A percentile compares a stretch with the other conserved stretches of the same genome.
Conservation (phyloP, 2,888 invertebrate species). For the Resseliella maxima region DNA sequence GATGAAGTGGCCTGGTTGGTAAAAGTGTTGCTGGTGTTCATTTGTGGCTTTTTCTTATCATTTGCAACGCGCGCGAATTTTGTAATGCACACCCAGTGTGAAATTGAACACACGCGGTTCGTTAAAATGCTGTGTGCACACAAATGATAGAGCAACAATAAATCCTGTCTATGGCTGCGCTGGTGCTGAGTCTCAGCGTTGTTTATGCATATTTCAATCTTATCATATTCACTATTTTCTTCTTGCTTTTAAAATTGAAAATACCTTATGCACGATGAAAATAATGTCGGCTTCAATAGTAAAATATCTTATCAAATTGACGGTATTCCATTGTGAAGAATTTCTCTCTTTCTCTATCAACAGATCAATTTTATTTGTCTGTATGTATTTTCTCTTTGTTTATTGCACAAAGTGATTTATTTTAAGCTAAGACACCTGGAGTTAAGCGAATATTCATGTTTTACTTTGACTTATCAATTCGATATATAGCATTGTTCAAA, state of each 20-base stretch:
- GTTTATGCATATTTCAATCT: conserved; percentile 32
- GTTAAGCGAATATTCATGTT: conserved; percentile 6
- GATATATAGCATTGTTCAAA: neutral
- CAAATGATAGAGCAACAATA: neutral
- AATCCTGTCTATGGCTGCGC: neutral
- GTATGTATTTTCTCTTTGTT: neutral
- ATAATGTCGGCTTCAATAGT: neutral
- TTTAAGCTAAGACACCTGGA: neutral
- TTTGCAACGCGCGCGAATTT: neutral
- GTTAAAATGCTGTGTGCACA: neutral
- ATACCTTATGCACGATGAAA: neutral
- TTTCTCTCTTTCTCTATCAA: neutral
- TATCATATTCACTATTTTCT: neutral
- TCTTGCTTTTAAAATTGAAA: neutral
- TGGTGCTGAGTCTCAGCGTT: neutral
- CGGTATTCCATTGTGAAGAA: neutral
- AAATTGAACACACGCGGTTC: conserved; percentile 43
- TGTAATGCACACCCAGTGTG: conserved; percentile 48
- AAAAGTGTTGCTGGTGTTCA: neutral
- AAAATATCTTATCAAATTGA: neutral
- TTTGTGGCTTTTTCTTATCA: conserved; percentile 49
- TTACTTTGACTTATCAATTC: conserved; percentile 6
- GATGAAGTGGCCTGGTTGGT: neutral
- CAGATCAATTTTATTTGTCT: neutral
- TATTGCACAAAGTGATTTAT: neutral